Evolutionary conservation across 2,113 vertebrate species (phyloP), one percentile per base, ranked within the genome.

Genomic region (Labrus mixtus): DNA sequence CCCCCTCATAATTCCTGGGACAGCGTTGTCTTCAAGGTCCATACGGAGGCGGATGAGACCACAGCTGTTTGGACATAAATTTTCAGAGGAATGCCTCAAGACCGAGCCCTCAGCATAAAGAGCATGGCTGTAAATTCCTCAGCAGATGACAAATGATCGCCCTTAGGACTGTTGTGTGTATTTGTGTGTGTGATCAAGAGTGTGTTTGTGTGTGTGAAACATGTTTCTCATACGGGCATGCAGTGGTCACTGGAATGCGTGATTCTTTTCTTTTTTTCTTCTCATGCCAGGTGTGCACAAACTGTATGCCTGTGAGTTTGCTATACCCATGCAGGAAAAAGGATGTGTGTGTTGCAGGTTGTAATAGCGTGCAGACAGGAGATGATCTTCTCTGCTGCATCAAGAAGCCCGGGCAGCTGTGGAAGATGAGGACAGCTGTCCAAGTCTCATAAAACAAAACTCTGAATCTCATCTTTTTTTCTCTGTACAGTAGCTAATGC

Each of bases 51-150:
- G 78, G 80, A 91, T 89, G 78, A 83, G 87, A 88, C 87, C 85
- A 74, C 94, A 94, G 93, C 94, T 95, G 93, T 86, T 79, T 79
- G 87, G 84, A 91, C 88, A 92, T 94, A 93, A 93, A 93, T 94
- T 93, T 93, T 53, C 91, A 71, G 54, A 93, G 91, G 91, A 94
- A 94, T 93, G 88, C 84, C 86, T 85, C 15, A 69, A 72, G 81
- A 77, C 84, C 45, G 69, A 88, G 84, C 78, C 79, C 87, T 79
- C 81, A 76, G 86, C 83, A 60, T 84, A 82, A 90, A 86, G 80
- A 87, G 81, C 84, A 64, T 80, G 88, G 93, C 91, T 86, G 79
- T 77, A 77, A 81, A 87, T 88, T 90, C 89, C 87, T 87, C 85
- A 63, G 83, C 83, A 77, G 73, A 88, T 91, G 92, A 93, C 87